Evolutionary conservation across 2,888 invertebrate species (phyloP), one percentile per base, ranked within the genome.

Genomic region (Apamea monoglypha): DNA sequence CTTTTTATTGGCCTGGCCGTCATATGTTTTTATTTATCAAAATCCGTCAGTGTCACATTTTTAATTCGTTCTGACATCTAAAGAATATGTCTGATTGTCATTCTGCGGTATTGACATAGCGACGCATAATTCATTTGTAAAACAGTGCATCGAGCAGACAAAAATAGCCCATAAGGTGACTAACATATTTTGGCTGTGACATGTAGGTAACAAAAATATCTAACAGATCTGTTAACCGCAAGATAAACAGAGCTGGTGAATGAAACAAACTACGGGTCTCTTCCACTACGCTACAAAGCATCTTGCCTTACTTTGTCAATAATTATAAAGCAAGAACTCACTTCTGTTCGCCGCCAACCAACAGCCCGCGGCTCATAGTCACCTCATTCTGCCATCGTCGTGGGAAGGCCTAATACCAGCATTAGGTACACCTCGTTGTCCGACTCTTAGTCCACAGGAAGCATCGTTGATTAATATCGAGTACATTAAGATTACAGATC

Each of bases 401-500:
- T 88, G 87, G 88, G 88, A 85, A 85, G 87, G 29, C 40, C 68
- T 75, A 50, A 6, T 29, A 47, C 44, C 61, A 64, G 44, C 71
- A 66, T 61, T 61, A n/a, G n/a, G n/a, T n/a, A 44, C n/a, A 70
- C 61, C 67, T 63, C 47, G 47, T 56, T 25, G 67, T 66, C n/a
- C 47, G 29, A 40, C 67, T 76, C n/a, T 18, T 47, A 64, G 29
- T 7, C 47, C 73, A 67, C 84, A 84, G 86, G 88, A 88, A 88
- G 72, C 69, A 7, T 29, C 61, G 44, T 56, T 86, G 76, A 85
- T 88, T 82, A 76, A 69, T 81, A 82, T 81, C 71, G 83, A 83
- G 66, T 83, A 81, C 70, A 86, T 87, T 88, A 78, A 80, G 83
- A 88, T 88, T 70, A 73, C 50, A 70, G 75, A 85, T 86, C 78